Base-by-base conservation (phyloP, 2,888 invertebrate genomes). In the Rhagium mordax region DNA sequence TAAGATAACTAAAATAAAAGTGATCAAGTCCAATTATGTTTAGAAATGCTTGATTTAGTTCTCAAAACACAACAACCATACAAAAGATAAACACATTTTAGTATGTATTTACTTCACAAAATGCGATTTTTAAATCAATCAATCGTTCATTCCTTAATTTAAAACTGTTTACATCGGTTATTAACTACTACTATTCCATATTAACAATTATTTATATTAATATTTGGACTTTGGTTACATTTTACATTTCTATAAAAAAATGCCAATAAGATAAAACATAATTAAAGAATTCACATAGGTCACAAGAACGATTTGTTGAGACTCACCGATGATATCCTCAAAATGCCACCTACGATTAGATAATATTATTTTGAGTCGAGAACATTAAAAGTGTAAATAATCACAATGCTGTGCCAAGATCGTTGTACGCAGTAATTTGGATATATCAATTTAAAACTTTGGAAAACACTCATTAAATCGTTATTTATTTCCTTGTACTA, bases 291-390 rank as follows among this genome's bases (percentile, higher is more conserved):
- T 27, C 15, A 7, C 51, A 10, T 21, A 27, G 64, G 64, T 64
- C 64, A 61, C 33, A 47, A 47, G 47, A 41, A 29, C n/a, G 13
- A 55, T 24, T 24, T 21, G 4, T n/a, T 5, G 21, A 55, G 20
- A 21, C n/a, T 24, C 55, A 20, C 24, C 13, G n/a, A 41, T 41
- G 41, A n/a, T n/a, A 41, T 33, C 18, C 8, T 29, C 29, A 49
- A 64, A 64, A 61, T 33, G 47, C 33, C 27, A 51, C 64, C 64
- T 49, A 21, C 64, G 64, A 64, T 64, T 51, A 64, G 64, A 64
- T 64, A 64, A 18, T n/a, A 41, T 3, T 41, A 41, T 41, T n/a
- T 41, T 41, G 41, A 41, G 41, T 41, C 1, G 5, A 41, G n/a
- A 3, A n/a, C 10, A n/a, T 41, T 41, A 41, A 41, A 41, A 41